phyloP scores from a whole-genome alignment of 2,797 vertebrate species.

The Falco concolor region DNA sequence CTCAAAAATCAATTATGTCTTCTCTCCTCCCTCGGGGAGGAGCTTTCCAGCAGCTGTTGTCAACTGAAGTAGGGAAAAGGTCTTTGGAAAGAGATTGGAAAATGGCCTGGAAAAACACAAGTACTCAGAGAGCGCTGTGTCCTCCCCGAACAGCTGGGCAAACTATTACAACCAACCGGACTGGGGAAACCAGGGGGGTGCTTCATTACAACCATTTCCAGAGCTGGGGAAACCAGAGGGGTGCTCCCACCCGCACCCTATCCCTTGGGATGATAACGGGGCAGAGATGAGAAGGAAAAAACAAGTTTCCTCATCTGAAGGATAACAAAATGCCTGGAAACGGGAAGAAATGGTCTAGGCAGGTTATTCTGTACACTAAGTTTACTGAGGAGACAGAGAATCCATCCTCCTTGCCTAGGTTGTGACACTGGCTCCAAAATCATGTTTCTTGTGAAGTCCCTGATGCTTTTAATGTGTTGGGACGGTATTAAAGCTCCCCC shows the following conservation, averaged over 20 bases:
- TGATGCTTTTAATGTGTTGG: too few relatives aligned
- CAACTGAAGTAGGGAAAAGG: slow-evolving; percentile 5
- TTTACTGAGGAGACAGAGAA: neutral
- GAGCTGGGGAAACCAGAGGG: fast-evolving
- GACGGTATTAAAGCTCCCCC: too few relatives aligned
- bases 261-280: neutral
- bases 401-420: neutral
- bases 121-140: neutral
- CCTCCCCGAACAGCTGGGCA: neutral
- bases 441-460: neutral
- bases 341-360: neutral
- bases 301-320: neutral
- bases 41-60: neutral
- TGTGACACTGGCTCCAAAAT: neutral
- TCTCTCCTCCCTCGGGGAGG: neutral
- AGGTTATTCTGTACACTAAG: neutral
- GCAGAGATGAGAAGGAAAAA: neutral
- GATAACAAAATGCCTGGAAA: neutral
- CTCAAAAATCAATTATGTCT: neutral
- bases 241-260: neutral
- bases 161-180: fast-evolving
- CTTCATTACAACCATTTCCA: neutral
- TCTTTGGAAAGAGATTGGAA: neutral
- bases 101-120: neutral
- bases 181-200: fast-evolving